These are phyloP conservation scores for Macquaria australasica DNA, from an alignment of 2,113 vertebrate genomes.

Conservation along the genomic window DNA sequence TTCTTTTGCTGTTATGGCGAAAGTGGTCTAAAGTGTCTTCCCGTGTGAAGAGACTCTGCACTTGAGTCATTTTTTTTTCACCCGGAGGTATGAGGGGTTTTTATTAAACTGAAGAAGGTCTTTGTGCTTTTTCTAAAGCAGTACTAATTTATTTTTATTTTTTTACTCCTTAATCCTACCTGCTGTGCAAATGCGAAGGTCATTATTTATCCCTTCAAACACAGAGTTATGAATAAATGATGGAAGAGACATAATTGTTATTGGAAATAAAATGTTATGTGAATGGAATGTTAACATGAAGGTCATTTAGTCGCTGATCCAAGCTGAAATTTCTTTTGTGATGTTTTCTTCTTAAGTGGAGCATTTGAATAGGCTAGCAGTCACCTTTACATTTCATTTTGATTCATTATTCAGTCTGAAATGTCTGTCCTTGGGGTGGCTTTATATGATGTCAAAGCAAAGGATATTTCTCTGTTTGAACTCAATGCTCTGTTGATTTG, in stretches of 20 bases:
- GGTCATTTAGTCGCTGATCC: constrained; percentile 57
- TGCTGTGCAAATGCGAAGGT: constrained; percentile 45
- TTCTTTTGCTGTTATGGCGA: background rate
- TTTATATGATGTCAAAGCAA: constrained; percentile 41
- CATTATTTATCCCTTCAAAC: constrained; percentile 56
- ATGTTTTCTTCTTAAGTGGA: constrained; percentile 22
- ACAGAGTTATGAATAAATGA: constrained; percentile 50
- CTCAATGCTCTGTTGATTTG: constrained; percentile 24
- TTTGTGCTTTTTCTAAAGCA: constrained; percentile 41
- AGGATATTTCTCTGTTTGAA: constrained; percentile 41
- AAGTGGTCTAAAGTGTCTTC: background rate
- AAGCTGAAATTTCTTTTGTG: constrained; percentile 26
- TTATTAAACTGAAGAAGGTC: constrained; percentile 17
- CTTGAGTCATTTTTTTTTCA: constrained; percentile 3
- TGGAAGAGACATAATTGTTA: constrained; percentile 44
- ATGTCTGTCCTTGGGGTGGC: constrained; percentile 36
- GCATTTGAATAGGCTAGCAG: constrained; percentile 53
- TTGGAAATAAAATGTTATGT: constrained; percentile 51
- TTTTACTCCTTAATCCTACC: constrained; percentile 44
- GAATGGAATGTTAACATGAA: constrained; percentile 36
- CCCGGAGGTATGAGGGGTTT: background rate
- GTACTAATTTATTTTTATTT: constrained; percentile 33
- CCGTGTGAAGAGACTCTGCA: background rate
- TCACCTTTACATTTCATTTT: constrained; percentile 49
- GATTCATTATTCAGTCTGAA: constrained; percentile 52